Percentiles rank a stretch among this genome's conserved stretches.
phyloP scores from a whole-genome alignment of 1,140 invertebrate species.

The Mya arenaria region DNA sequence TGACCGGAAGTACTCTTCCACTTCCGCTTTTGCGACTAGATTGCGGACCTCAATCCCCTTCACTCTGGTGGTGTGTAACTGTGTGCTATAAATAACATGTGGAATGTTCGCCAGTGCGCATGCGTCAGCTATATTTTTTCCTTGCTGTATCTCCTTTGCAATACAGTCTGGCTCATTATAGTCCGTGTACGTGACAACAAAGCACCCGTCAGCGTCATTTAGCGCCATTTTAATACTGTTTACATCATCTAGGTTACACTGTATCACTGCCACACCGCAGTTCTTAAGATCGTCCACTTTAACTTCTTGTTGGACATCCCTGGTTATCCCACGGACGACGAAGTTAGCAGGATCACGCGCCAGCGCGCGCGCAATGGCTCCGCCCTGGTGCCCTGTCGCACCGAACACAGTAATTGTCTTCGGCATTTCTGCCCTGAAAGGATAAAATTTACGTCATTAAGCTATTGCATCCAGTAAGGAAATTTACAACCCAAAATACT shows the following conservation, averaged over 20 bases:
- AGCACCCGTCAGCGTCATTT: constrained; percentile 66
- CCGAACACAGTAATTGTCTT: constrained; percentile 53
- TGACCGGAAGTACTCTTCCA: constrained; percentile 73
- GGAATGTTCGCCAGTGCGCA: constrained; percentile 64
- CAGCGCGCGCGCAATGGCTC: constrained; percentile 55
- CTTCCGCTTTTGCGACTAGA: constrained; percentile 75
- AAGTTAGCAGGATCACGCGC: constrained; percentile 42
- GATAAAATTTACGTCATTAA: neutral
- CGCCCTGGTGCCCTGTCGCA: constrained; percentile 57
- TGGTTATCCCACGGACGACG: constrained; percentile 53
- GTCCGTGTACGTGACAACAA: constrained; percentile 72
- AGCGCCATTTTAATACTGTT: constrained; percentile 61
- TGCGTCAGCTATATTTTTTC: constrained; percentile 73
- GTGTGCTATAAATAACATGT: constrained; percentile 76
- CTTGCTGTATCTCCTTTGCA: constrained; percentile 70
- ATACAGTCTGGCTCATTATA: constrained; percentile 68
- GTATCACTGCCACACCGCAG: constrained; percentile 51
- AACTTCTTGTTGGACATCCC: constrained; percentile 45
- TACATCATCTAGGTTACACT: constrained; percentile 58
- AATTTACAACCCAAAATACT: no score
- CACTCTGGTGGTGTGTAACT: constrained; percentile 69
- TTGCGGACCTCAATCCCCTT: constrained; percentile 70
- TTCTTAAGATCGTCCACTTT: constrained; percentile 38
- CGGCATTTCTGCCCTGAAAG: constrained; percentile 26
- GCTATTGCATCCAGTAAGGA: no score